phyloP scores from a whole-genome alignment of 2,113 vertebrate species.

The Plotosus lineatus region DNA sequence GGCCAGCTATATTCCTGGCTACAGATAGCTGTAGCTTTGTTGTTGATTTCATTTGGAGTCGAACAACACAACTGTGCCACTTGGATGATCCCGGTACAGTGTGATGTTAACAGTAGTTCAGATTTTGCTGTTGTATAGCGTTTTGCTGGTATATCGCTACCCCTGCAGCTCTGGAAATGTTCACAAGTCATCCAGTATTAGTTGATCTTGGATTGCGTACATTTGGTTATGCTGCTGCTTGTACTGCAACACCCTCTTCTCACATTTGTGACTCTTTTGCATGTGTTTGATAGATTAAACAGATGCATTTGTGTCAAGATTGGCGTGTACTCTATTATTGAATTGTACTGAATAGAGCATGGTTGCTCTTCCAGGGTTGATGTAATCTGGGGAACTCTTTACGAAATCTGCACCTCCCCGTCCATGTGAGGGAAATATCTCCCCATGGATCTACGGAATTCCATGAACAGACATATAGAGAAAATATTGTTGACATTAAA shows the following conservation, averaged over 20 bases:
- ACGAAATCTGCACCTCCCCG: constrained; percentile 57
- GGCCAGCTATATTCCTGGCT: neutral
- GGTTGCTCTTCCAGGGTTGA: constrained; percentile 60
- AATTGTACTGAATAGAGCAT: constrained; percentile 44
- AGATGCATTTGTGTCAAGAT: constrained; percentile 65
- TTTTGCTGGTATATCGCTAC: neutral
- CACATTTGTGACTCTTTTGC: neutral
- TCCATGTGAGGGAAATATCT: constrained; percentile 59
- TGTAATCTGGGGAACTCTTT: constrained; percentile 65
- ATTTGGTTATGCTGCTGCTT: constrained; percentile 1
- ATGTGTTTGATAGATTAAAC: constrained; percentile 45
- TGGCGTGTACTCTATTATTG: constrained; percentile 49
- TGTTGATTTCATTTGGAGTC: neutral
- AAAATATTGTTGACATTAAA: constrained; percentile 80
- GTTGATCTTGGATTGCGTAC: neutral
- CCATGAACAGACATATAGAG: constrained; percentile 74
- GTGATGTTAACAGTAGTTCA: neutral
- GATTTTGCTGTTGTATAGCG: neutral
- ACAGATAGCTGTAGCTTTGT: neutral
- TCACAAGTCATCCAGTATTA: neutral
- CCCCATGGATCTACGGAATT: constrained; percentile 70
- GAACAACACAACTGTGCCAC: neutral
- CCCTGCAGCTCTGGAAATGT: neutral
- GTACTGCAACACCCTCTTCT: neutral
- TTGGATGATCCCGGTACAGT: neutral